Evolutionary conservation across 2,888 invertebrate species (phyloP).

Genomic region (Cantharis flavilabris): DNA sequence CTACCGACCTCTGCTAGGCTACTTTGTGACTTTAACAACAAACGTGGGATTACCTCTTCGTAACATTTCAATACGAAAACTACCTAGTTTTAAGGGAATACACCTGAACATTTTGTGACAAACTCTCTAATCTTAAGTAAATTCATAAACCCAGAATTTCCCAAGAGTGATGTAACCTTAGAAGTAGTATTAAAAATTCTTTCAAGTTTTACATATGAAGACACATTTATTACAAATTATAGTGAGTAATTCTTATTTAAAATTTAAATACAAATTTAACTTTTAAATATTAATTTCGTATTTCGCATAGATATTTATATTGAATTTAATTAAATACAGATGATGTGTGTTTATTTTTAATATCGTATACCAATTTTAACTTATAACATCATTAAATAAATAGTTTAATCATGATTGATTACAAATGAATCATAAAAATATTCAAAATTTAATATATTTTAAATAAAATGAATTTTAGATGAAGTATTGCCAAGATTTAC

Average conservation of each 20-base stretch:
- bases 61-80: slow-evolving; percentile 35
- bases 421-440: too few relatives aligned
- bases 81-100: slow-evolving; percentile 38
- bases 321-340: background rate
- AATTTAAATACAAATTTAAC: background rate
- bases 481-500: too few relatives aligned
- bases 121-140: slow-evolving; percentile 51
- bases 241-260: background rate
- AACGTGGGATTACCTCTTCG: slow-evolving; percentile 36
- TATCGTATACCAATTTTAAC: too few relatives aligned
- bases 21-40: slow-evolving; percentile 36
- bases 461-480: too few relatives aligned
- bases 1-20: slow-evolving; percentile 29
- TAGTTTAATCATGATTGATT: too few relatives aligned
- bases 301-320: background rate
- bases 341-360: too few relatives aligned
- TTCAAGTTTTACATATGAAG: background rate
- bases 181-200: background rate
- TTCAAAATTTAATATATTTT: too few relatives aligned
- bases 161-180: slow-evolving; percentile 42
- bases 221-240: background rate
- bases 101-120: slow-evolving; percentile 43
- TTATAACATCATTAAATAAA: too few relatives aligned
- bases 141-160: slow-evolving; percentile 52
- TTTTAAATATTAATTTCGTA: too few relatives aligned